Evolutionary conservation across 2,113 vertebrate species (phyloP), one percentile per base, ranked within the genome.

Genomic region (Pagrus major): DNA sequence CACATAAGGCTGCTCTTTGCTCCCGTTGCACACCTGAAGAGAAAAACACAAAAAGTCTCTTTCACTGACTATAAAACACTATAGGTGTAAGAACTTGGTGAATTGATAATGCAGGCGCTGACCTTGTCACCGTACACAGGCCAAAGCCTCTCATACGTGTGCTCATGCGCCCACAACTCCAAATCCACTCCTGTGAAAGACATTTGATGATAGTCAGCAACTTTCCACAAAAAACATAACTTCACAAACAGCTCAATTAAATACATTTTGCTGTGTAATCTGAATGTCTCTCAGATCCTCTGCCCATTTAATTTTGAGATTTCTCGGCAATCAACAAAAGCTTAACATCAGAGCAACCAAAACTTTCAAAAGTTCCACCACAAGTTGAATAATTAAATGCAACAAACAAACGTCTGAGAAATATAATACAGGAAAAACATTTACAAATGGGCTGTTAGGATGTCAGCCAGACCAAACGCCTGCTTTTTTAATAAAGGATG

Each of bases 101-200:
- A 61, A 65, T 18, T 64, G 20, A 42, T 3, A 68, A 41, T 25
- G 37, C n/a, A 33, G 44, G 46, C 58, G 47, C 89, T 91, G 86
- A 97, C 97, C 94, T 95, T 93, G 80, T 95, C 95, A 70, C 95
- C 87, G 35, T 96, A 97, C 76, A 97, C 93, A 0, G 97, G 96
- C 96, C 96, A 97, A 10, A 97, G 94, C 31, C 96, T 93, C 82
- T 97, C 97, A 0, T 96, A 98, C 0, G 96, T 96, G 87, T 97
- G 97, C 42, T 97, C 96, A 4, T 97, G 97, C 29, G 97, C 96
- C 96, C 96, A 97, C 70, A 97, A 70, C 89, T 96, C 93, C 88
- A 98, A 63, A 85, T 97, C 96, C 4, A 97, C 97, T 18, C 96
- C 96, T 97, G 85, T 67, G 56, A 49, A 33, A 31, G 2, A 68